Evolutionary conservation across 2,113 vertebrate genomes (phyloP).

Genomic region (Oenanthe oenanthe): DNA sequence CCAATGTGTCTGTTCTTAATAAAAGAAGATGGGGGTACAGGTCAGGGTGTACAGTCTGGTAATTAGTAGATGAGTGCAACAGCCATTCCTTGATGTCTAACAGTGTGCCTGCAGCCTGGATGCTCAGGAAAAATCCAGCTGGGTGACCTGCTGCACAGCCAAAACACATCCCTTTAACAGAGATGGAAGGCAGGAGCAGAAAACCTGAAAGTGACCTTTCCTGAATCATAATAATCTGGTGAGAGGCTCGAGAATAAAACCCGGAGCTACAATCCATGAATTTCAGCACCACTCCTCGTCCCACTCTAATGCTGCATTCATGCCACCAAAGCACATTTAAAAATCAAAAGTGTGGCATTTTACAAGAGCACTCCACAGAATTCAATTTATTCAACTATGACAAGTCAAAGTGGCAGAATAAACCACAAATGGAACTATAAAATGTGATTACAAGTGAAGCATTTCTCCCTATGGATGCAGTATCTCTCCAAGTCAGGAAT

Average conservation of each 20-base stretch:
- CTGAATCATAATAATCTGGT: not conserved
- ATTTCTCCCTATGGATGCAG: not conserved
- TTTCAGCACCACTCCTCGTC: not conserved
- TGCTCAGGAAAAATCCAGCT: not conserved
- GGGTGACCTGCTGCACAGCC: not conserved
- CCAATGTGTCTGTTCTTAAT: not conserved
- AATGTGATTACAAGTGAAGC: not conserved
- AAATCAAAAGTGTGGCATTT: not conserved
- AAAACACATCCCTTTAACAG: not conserved
- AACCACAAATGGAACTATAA: slow-evolving; percentile 5
- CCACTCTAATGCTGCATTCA: not conserved
- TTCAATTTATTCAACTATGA: slow-evolving; percentile 8
- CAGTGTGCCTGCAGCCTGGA: not conserved
- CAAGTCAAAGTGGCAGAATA: not conserved
- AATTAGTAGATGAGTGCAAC: not conserved
- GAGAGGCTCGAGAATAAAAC: not conserved
- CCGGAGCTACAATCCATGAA: not conserved
- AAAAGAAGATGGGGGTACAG: not conserved
- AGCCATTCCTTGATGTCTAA: not conserved
- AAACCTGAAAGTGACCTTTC: not conserved
- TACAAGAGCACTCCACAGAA: not conserved
- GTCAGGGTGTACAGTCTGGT: not conserved
- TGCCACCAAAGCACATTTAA: not conserved
- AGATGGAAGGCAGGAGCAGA: not conserved
- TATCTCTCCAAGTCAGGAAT: not conserved